Base-by-base conservation (phyloP, 2,797 vertebrate species). In the Anomalospiza imberbis region DNA sequence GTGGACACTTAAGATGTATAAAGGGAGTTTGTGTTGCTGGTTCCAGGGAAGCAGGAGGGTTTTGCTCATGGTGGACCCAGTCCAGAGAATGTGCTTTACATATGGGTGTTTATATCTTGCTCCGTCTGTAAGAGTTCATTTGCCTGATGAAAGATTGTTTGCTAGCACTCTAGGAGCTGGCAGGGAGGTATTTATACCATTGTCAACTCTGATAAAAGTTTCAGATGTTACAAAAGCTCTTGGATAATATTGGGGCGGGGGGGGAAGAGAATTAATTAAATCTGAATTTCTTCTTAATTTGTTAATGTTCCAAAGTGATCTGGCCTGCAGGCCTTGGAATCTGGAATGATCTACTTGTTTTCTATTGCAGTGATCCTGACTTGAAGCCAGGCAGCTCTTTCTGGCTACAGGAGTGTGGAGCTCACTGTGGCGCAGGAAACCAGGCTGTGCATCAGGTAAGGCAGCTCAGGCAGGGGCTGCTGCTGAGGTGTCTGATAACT, bases 81-180 rank as follows among this genome's bases (percentile, higher is more conserved):
- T 92, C 95, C 94, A 95, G 91, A 80, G 88, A 94, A 96, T 95
- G 96, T 96, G 94, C 85, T 71, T 95, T 94, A 88, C 95, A 88
- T 93, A 84, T 91, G 91, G 60, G 77, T 93, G 94, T 96, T 96
- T 96, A 82, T 94, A 82, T 96, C 88, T 90, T 72, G 38, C 71
- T 89, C 71, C 0, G 67, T 77, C 91, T 94, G 67, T 94, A 86
- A 95, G 95, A 93, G 88, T 93, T 91, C 88, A 72, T 95, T 94
- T 94, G 67, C 63, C 75, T 91, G 95, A 94, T 91, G 95, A 96
- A 91, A 91, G 93, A 86, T 90, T 95, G 90, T 94, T 95, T 94
- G 93, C 95, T 95, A 87, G 89, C 67, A 85, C 91, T 93, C 74
- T 78, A 40, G 77, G 83, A 93, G 86, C 89, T 93, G 94, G 95